Evolutionary conservation across 2,888 invertebrate genomes (phyloP), one percentile per base, ranked within the genome.

Genomic region (Tipula lateralis): DNA sequence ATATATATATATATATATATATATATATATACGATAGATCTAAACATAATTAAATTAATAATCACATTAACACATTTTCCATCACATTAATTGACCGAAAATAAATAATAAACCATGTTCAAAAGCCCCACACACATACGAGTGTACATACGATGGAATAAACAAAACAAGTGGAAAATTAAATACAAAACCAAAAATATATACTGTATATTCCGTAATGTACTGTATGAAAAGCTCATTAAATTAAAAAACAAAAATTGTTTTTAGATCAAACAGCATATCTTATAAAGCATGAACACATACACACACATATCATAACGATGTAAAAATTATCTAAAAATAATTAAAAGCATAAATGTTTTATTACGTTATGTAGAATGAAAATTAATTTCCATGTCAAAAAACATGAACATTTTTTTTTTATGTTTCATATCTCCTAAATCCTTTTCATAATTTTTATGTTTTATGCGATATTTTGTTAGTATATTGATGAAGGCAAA

Each of bases 361-460:
- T 66, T 66, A 66, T 66, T 66, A 66, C 66, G 24, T 66, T 66
- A 66, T 66, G 66, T 66, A 12, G 24, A 66, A 19, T 24, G 4
- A 66, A 66, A 66, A 66, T 24, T 66, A 66, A 66, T 66, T 66
- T 66, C 66, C 66, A 66, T 66, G 66, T 66, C 66, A 66, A n/a
- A 66, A 66, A 66, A 66, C 66, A 44, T n/a, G 44, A n/a, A 44
- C 13, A 36, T 9, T 44, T 44, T 36, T n/a, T n/a, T 6, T 36
- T 36, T 12, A 36, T 36, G 44, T 44, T 44, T 44, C 44, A 5
- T 44, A 44, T 44, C n/a, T 66, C 66, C 66, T 66, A 66, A 66
- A 66, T 66, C 66, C 66, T 66, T 66, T 66, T 66, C 24, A 66
- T 66, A 66, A 66, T 66, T 66, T 66, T 66, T 66, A 24, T 50